Evolutionary conservation across 2,888 invertebrate species (phyloP).

Genomic region (Rhyacophila evoluta): DNA sequence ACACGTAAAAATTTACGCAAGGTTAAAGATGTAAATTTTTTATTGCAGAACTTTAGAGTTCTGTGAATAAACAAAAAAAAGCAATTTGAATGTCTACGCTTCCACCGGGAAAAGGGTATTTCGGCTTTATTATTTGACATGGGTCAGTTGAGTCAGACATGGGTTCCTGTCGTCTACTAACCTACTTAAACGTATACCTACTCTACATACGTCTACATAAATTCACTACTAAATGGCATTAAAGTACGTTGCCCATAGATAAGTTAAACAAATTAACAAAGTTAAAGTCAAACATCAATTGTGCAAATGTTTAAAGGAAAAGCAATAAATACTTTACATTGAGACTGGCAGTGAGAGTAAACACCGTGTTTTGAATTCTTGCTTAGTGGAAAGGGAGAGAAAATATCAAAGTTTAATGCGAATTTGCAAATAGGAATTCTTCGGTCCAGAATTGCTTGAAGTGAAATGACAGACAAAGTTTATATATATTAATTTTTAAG

Average conservation of each 20-base stretch:
- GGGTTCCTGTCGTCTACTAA: constrained; percentile 29
- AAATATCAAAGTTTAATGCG: background rate
- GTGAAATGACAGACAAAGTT: too few relatives aligned
- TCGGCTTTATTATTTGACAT: constrained; percentile 38
- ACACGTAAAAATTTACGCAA: background rate
- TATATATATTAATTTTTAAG: too few relatives aligned
- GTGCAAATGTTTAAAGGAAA: constrained; percentile 24
- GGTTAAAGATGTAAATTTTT: constrained; percentile 26
- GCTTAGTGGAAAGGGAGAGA: background rate
- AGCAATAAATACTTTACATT: constrained; percentile 12
- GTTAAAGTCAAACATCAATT: constrained; percentile 19
- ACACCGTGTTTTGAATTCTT: constrained; percentile 15
- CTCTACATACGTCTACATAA: constrained; percentile 16
- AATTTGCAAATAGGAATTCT: background rate
- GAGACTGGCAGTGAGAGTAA: background rate
- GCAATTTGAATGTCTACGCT: constrained; percentile 32
- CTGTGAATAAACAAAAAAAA: constrained; percentile 30
- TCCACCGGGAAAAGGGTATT: constrained; percentile 22
- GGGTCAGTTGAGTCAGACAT: constrained; percentile 35
- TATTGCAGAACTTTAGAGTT: constrained; percentile 20
- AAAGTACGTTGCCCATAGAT: constrained; percentile 19
- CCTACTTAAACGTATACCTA: constrained; percentile 33
- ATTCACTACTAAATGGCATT: constrained; percentile 14
- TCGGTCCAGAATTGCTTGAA: too few relatives aligned
- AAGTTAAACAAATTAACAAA: constrained; percentile 22